Percentiles rank a stretch among this genome's conserved stretches.
Evolutionary conservation across 2,797 vertebrate genomes (phyloP).

Genomic region (Tokudaia muenninki): DNA sequence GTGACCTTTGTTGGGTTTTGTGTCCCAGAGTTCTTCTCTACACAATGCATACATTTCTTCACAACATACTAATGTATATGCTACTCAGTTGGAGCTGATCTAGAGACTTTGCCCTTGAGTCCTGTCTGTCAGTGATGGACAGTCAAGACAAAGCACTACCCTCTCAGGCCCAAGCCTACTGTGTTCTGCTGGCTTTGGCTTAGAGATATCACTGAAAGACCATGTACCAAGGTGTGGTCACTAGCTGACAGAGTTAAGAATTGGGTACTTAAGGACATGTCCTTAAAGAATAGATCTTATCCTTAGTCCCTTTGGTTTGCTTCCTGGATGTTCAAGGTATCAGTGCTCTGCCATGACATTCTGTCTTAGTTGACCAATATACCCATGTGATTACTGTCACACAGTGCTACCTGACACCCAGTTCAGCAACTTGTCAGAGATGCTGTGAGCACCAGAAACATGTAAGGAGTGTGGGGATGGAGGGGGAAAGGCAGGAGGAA

Average conservation of each 20-base stretch:
- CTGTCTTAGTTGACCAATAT: background rate
- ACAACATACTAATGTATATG: background rate
- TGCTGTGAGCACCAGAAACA: background rate
- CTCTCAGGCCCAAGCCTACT: background rate
- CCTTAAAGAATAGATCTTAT: background rate
- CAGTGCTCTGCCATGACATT: background rate
- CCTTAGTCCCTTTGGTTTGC: background rate
- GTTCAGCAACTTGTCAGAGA: background rate
- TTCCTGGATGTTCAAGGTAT: background rate
- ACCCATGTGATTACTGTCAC: background rate
- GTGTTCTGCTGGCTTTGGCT: background rate
- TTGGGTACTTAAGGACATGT: background rate
- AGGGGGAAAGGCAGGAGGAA: background rate
- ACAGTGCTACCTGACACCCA: background rate
- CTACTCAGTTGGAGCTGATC: background rate
- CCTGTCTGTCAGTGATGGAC: background rate
- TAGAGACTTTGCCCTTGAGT: background rate
- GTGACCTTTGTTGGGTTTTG: background rate
- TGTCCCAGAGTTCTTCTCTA: background rate
- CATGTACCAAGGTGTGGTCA: background rate
- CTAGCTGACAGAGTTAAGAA: background rate
- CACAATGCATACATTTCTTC: background rate
- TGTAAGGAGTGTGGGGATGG: background rate
- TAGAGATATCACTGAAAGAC: background rate
- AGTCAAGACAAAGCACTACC: background rate